Base-by-base conservation (phyloP, 2,888 invertebrate species). In the Laothoe populi region DNA sequence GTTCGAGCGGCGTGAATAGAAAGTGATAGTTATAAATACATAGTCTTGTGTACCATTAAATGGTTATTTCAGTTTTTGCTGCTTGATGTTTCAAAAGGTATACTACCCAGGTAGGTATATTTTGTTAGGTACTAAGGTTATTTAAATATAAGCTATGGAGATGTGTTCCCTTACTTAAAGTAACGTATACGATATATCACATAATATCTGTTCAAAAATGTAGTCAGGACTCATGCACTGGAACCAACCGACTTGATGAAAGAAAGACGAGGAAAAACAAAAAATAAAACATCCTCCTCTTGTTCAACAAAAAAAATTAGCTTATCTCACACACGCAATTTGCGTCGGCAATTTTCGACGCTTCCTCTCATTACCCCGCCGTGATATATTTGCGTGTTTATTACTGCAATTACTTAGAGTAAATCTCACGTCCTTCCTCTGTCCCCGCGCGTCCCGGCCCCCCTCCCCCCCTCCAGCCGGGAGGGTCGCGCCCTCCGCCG, bases 391-490 rank as follows among this genome's bases (percentile, higher is more conserved):
- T 92, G 88, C 91, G 90, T 91, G 92, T 93, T 93, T 93, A 93
- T 93, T 93, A 93, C 92, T 89, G 93, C 93, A 93, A 93, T 93
- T 93, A 93, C 93, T 93, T 93, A 93, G 92, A 93, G 92, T 93
- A 93, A 93, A 93, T 93, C 93, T 93, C 90, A 88, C 92, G 90
- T 93, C 92, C 93, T 92, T 92, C 92, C 92, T 89, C 82, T 84
- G 78, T 81, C 83, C 83, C 72, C 77, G 77, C 79, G 81, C 79
- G 69, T 70, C 69, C 68, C 70, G 67, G 65, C 68, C 65, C 65
- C 83, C 72, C 68, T 67, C 68, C 79, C 81, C 81, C 70, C 72
- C 69, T 66, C 70, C 67, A 71, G 70, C 72, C 71, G 78, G 82
- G 85, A 89, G 91, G 90, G 90, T 90, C 88, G 90, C 84, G 88